Percentiles rank a stretch among this genome's conserved stretches.
Conservation (phyloP, 2,888 invertebrate species). For the Drosophila hamatofila region DNA sequence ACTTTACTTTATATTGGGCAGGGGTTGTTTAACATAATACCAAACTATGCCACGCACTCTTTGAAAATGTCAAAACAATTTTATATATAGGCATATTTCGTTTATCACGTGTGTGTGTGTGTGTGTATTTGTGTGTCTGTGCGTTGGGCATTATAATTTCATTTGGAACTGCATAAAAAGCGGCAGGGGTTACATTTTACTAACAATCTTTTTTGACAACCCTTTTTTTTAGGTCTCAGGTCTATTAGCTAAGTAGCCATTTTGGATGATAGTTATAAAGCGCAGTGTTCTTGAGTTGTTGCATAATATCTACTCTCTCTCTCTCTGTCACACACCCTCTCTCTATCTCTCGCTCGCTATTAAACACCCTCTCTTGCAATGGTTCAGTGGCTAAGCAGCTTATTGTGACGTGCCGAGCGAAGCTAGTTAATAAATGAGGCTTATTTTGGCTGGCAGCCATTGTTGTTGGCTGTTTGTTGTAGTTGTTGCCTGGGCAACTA, state of each 20-base stretch:
- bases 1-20: conserved; percentile 4
- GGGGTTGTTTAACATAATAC: conserved; percentile 61
- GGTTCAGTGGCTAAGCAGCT: conserved; percentile 66
- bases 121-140: conserved; percentile 35
- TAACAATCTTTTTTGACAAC: conserved; percentile 52
- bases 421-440: conserved; percentile 66
- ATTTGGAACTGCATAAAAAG: conserved; percentile 60
- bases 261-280: conserved; percentile 69
- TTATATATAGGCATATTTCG: conserved; percentile 44
- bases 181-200: conserved; percentile 76
- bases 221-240: conserved; percentile 59
- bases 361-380: conserved; percentile 49
- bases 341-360: neutral
- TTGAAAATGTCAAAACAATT: conserved; percentile 81
- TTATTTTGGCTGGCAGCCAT: conserved; percentile 56
- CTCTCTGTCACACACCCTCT: neutral
- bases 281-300: conserved; percentile 48
- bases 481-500: conserved; percentile 55
- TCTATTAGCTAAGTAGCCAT: conserved; percentile 81
- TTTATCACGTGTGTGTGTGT: conserved; percentile 18
- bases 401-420: conserved; percentile 55
- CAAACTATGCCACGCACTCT: conserved; percentile 68
- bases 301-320: conserved; percentile 59
- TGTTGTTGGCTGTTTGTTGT: conserved; percentile 34
- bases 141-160: conserved; percentile 70